Conservation (phyloP, 1,140 invertebrate genomes). For the Dryas iulia region DNA sequence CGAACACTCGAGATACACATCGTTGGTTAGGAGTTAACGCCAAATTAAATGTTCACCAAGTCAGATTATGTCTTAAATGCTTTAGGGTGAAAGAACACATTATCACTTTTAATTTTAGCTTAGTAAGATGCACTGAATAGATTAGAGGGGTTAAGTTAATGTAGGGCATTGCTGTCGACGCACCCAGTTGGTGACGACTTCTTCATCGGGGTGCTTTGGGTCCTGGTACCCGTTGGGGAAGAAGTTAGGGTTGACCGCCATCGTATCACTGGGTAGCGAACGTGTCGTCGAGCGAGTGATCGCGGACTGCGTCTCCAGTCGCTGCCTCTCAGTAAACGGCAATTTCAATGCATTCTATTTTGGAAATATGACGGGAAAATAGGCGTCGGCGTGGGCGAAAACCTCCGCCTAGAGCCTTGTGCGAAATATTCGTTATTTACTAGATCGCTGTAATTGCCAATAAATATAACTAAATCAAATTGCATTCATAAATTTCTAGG, state of each 20-base stretch:
- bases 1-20: slow-evolving; percentile 24
- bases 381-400: slow-evolving; percentile 64
- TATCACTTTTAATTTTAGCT: background rate
- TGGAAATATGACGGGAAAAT: slow-evolving; percentile 76
- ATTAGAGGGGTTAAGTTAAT: background rate
- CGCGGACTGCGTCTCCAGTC: slow-evolving; percentile 72
- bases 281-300: slow-evolving; percentile 60
- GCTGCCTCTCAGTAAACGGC: slow-evolving; percentile 67
- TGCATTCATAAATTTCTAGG: background rate
- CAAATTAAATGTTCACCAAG: background rate
- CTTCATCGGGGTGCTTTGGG: slow-evolving; percentile 72
- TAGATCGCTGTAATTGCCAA: slow-evolving; percentile 5
- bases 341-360: slow-evolving; percentile 78
- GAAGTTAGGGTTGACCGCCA: slow-evolving; percentile 73
- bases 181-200: slow-evolving; percentile 75
- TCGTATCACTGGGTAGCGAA: slow-evolving; percentile 53
- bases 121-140: background rate
- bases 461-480: slow-evolving; percentile 12
- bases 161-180: slow-evolving; percentile 37
- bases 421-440: slow-evolving; percentile 43
- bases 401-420: slow-evolving; percentile 58
- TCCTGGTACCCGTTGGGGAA: slow-evolving; percentile 78
- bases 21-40: slow-evolving; percentile 17
- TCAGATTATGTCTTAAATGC: slow-evolving; percentile 5
- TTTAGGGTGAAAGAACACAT: slow-evolving; percentile 5